phyloP scores from a whole-genome alignment of 2,888 invertebrate species.

The Melitaea athalia region DNA sequence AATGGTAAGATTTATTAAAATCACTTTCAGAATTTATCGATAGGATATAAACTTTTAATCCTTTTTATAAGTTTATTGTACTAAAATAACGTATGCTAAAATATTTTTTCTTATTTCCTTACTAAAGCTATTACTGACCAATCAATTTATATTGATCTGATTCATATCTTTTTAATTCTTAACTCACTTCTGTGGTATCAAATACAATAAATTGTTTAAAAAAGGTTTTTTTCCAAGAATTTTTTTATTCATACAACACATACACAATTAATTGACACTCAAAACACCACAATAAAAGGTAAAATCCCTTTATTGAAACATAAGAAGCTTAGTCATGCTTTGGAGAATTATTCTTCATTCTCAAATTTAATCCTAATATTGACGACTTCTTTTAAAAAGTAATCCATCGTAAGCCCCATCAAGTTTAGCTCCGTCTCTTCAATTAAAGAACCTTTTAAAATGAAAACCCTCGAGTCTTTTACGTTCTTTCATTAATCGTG shows the following conservation, averaged over 20 bases:
- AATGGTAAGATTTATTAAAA: no score
- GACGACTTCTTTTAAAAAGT: conserved; percentile 16
- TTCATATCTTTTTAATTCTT: no score
- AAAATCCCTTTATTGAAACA: conserved; percentile 13
- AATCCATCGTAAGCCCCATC: conserved; percentile 21
- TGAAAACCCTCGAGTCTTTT: conserved; percentile 8
- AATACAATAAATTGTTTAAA: neutral
- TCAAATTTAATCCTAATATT: conserved; percentile 29
- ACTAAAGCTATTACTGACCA: no score
- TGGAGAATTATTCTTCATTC: conserved; percentile 20
- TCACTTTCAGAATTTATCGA: no score
- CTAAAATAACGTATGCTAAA: no score
- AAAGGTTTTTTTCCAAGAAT: neutral
- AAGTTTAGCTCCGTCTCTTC: conserved; percentile 22
- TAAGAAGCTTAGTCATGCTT: conserved; percentile 24
- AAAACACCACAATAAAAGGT: conserved; percentile 13
- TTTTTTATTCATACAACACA: neutral
- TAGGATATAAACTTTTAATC: neutral
- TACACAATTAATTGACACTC: neutral
- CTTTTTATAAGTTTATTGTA: neutral
- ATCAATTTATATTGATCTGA: no score
- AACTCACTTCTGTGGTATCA: no score
- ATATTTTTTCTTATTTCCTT: no score
- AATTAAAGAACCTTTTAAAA: conserved; percentile 17
- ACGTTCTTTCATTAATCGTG: conserved; percentile 12